phyloP scores from a whole-genome alignment of 2,113 vertebrate genomes.

The Carettochelys insculpta region DNA sequence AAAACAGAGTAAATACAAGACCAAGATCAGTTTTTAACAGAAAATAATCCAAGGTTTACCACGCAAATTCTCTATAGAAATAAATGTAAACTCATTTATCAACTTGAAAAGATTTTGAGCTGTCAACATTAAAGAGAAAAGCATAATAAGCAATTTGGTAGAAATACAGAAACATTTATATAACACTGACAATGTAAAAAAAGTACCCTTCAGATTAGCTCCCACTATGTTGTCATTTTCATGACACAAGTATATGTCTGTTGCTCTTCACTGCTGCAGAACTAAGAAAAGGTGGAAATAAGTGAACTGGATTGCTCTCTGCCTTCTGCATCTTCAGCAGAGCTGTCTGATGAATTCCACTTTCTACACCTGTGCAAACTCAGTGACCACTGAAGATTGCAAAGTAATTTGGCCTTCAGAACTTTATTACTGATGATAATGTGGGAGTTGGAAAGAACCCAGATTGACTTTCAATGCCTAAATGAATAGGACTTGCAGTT shows the following conservation, averaged over 20 bases:
- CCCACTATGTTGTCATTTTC: not conserved
- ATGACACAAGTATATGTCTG: accelerated
- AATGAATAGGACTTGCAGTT: not conserved
- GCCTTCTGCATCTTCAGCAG: not conserved
- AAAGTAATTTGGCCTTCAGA: not conserved
- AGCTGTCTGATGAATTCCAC: not conserved
- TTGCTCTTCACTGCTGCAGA: not conserved
- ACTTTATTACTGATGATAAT: not conserved
- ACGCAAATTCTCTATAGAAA: not conserved
- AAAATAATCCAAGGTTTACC: not conserved
- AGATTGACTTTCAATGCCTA: not conserved
- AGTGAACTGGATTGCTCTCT: not conserved
- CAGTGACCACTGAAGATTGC: not conserved
- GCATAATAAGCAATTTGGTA: not conserved
- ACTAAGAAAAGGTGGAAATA: not conserved
- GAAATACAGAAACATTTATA: not conserved
- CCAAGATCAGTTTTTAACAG: not conserved
- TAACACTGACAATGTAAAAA: not conserved
- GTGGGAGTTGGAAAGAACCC: not conserved
- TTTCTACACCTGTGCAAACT: not conserved
- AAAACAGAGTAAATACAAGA: not conserved
- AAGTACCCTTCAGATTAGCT: not conserved
- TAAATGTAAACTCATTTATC: too few species aligned
- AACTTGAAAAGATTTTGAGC: not conserved
- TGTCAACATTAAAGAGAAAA: not conserved